Conservation (phyloP, 2,797 vertebrate species). For the Crotalus adamanteus region DNA sequence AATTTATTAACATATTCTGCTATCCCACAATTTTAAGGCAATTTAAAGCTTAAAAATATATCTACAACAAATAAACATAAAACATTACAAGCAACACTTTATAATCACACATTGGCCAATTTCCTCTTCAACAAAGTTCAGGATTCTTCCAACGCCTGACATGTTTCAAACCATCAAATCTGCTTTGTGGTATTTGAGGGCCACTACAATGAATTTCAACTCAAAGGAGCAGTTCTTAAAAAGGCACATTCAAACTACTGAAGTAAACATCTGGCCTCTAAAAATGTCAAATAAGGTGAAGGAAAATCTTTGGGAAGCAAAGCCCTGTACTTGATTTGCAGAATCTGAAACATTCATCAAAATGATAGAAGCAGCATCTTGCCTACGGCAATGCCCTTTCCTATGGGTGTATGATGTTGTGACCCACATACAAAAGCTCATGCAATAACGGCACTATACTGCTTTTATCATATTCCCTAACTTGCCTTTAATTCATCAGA, state of each 20-base stretch:
- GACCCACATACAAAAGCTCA: not conserved
- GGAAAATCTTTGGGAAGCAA: not conserved
- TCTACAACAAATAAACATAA: too few relatives aligned
- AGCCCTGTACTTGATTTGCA: not conserved
- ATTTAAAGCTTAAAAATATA: not conserved
- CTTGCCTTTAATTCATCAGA: not conserved
- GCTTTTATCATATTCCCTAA: not conserved
- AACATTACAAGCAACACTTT: not conserved
- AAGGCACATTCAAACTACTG: not conserved
- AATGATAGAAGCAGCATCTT: not conserved
- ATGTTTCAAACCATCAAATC: not conserved
- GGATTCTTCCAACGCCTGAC: not conserved
- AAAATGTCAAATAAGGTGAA: not conserved
- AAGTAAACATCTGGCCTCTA: too few relatives aligned
- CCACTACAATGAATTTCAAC: not conserved
- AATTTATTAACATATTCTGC: not conserved
- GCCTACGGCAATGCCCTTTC: not conserved
- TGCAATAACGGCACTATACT: not conserved
- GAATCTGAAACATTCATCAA: not conserved
- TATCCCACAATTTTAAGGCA: not conserved
- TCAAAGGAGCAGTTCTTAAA: not conserved
- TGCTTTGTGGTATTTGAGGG: not conserved
- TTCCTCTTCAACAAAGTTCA: not conserved
- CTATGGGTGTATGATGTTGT: not conserved
- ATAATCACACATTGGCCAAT: not conserved